phyloP scores from a whole-genome alignment of 2,113 vertebrate genomes.

The Corydoras sp. region DNA sequence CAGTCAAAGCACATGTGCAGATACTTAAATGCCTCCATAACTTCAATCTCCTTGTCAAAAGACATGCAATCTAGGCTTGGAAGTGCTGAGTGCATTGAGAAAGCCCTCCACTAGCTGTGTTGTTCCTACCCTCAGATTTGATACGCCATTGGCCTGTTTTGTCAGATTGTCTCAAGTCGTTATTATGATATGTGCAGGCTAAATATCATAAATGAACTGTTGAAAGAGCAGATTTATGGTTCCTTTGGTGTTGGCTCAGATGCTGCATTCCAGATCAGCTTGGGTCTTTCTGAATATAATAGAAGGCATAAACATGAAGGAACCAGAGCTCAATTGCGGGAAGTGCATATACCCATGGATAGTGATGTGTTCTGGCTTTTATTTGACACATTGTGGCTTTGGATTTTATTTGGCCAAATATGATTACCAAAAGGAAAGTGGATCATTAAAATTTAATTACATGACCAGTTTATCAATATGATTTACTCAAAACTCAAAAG shows the following conservation, averaged over 20 bases:
- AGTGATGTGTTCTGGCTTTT: conserved; percentile 22
- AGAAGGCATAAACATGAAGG: conserved; percentile 31
- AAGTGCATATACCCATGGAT: conserved; percentile 21
- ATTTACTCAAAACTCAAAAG: conserved; percentile 7
- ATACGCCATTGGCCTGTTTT: conserved; percentile 15
- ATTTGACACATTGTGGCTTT: conserved; percentile 21
- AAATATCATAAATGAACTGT: conserved; percentile 35
- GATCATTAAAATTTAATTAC: conserved; percentile 18
- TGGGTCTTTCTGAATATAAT: conserved; percentile 30
- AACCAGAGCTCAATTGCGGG: conserved; percentile 15
- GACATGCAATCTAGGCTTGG: conserved; percentile 47
- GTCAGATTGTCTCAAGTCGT: conserved; percentile 32
- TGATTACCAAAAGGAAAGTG: conserved; percentile 15
- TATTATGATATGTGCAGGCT: conserved; percentile 35
- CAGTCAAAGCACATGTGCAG: conserved; percentile 47
- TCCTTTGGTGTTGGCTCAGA: conserved; percentile 14
- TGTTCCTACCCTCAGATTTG: conserved; percentile 12
- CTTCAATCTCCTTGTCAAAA: conserved; percentile 44
- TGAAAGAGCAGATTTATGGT: conserved; percentile 37
- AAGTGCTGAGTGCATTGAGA: conserved; percentile 43
- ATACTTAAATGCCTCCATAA: conserved; percentile 44
- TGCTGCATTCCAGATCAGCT: conserved; percentile 34
- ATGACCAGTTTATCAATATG: conserved; percentile 7
- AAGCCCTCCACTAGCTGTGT: conserved; percentile 11
- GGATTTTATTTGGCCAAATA: conserved; percentile 12